Evolutionary conservation across 2,797 vertebrate genomes (phyloP).

Genomic region (Sebastes variabilis): DNA sequence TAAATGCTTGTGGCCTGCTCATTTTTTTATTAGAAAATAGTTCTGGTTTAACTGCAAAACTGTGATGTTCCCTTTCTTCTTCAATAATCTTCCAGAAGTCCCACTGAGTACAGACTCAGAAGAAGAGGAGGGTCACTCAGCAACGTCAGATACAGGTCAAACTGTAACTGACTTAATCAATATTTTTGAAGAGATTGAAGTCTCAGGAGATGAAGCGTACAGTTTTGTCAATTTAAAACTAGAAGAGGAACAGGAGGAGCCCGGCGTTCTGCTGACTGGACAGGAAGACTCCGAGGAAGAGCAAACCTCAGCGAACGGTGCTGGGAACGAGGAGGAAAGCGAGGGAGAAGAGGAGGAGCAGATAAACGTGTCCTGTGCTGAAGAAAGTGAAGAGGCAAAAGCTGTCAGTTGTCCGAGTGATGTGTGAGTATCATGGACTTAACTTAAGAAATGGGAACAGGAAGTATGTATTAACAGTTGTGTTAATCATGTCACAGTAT

Average conservation of each 20-base stretch:
- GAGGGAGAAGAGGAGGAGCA: conserved; percentile 23
- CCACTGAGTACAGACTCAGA: conserved; percentile 11
- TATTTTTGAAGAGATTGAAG: not conserved
- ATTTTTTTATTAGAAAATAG: not conserved
- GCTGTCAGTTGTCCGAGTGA: not conserved
- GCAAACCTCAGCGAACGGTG: conserved; percentile 1
- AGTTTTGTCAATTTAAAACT: conserved; percentile 22
- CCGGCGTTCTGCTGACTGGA: conserved; percentile 33
- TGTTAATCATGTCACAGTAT: not conserved
- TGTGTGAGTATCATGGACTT: conserved; percentile 62
- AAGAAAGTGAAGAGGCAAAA: conserved; percentile 36
- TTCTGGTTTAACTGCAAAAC: not conserved
- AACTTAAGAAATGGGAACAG: conserved; percentile 44
- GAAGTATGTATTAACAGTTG: conserved; percentile 23
- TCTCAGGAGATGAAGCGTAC: conserved; percentile 8
- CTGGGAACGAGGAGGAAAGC: not conserved
- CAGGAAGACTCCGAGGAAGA: conserved; percentile 29
- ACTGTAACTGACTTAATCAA: conserved; percentile 14
- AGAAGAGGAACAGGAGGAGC: conserved; percentile 57
- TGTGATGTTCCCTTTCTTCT: not conserved
- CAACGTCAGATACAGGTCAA: not conserved
- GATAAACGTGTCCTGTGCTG: not conserved
- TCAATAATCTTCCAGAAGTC: conserved; percentile 16
- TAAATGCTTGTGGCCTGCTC: not conserved
- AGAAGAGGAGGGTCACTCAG: conserved; percentile 19